Evolutionary conservation across 2,888 invertebrate species (phyloP).

Genomic region (Meta bourneti): DNA sequence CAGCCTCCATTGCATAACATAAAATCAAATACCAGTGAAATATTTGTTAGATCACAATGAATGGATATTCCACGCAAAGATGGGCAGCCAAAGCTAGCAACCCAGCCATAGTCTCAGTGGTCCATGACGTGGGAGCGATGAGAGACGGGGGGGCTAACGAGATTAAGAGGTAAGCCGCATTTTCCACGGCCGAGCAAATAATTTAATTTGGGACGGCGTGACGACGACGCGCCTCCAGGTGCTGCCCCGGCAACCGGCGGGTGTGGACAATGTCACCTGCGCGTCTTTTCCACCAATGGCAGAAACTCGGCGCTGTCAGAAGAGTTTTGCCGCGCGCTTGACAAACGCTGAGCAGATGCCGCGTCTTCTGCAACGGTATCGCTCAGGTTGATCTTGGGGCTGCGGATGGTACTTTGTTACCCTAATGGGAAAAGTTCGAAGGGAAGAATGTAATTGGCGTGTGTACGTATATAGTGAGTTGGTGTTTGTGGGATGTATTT

Average conservation of each 20-base stretch:
- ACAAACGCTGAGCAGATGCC: constrained; percentile 59
- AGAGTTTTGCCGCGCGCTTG: constrained; percentile 43
- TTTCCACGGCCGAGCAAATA: constrained; percentile 62
- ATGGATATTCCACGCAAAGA: not conserved
- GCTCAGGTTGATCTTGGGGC: not conserved
- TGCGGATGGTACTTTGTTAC: not conserved
- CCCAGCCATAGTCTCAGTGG: constrained; percentile 44
- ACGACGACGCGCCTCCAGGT: constrained; percentile 48
- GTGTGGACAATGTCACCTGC: constrained; percentile 75
- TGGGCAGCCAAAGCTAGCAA: constrained; percentile 54
- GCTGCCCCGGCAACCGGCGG: constrained; percentile 37
- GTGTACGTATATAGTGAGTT: no score
- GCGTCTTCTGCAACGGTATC: constrained; percentile 18
- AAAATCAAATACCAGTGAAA: no score
- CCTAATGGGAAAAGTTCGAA: constrained; percentile 15
- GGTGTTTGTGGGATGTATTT: no score
- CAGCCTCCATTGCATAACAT: no score
- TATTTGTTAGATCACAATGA: no score
- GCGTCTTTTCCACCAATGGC: constrained; percentile 64
- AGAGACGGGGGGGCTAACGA: constrained; percentile 63
- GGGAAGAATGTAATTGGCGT: no score
- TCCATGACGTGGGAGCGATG: constrained; percentile 67
- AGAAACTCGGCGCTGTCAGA: constrained; percentile 71
- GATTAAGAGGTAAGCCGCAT: constrained; percentile 68
- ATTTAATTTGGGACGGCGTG: constrained; percentile 65